A percentile compares a stretch with the other conserved stretches of the same genome.
These are phyloP conservation scores for Seriola dumerili DNA, from an alignment of 2,113 vertebrate genomes.

Conservation along the genomic window DNA sequence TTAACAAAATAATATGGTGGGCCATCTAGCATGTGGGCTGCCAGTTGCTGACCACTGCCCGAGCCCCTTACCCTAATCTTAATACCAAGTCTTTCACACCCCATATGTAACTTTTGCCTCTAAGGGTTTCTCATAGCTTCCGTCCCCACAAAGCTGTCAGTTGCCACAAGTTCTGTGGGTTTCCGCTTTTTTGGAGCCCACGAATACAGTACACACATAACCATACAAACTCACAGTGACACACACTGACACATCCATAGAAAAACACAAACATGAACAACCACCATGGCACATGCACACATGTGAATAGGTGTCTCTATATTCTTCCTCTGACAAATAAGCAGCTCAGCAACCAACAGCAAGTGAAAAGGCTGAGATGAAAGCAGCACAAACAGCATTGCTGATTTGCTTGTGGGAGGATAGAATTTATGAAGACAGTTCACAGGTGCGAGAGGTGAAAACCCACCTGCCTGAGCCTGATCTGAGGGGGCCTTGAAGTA, in stretches of 20 bases:
- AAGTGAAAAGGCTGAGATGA: constrained; percentile 31
- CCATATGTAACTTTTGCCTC: too few species aligned
- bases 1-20: too few species aligned
- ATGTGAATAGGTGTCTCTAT: background rate
- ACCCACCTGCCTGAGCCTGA: constrained; percentile 63
- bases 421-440: constrained; percentile 63
- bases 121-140: too few species aligned
- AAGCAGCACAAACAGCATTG: constrained; percentile 67
- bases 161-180: too few species aligned
- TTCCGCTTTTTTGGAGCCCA: too few species aligned
- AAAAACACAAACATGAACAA: background rate
- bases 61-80: too few species aligned
- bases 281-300: background rate
- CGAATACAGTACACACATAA: too few species aligned
- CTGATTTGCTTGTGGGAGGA: constrained; percentile 64
- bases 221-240: too few species aligned
- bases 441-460: constrained; percentile 78
- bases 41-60: too few species aligned
- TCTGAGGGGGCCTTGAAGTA: constrained; percentile 77
- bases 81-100: too few species aligned
- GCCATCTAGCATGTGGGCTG: too few species aligned
- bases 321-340: constrained; percentile 47
- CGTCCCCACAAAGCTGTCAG: too few species aligned
- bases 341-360: constrained; percentile 12
- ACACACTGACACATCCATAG: background rate